Evolutionary conservation across 2,113 vertebrate species (phyloP).

Genomic region (Athene noctua): DNA sequence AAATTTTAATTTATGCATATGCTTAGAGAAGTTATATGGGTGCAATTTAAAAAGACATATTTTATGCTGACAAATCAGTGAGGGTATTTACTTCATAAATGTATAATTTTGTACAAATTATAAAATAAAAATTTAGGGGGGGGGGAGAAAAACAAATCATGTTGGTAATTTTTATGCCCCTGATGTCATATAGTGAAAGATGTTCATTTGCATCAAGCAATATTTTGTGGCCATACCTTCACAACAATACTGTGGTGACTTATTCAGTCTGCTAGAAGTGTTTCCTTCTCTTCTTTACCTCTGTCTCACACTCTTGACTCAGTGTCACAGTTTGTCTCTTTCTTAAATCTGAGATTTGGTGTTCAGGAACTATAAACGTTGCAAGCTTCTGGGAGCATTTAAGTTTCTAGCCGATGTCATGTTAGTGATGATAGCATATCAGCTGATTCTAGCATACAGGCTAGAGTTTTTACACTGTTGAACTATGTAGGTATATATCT

Average conservation of each 20-base stretch:
- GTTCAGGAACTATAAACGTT: background rate
- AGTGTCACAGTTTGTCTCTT: background rate
- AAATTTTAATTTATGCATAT: background rate
- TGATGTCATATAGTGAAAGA: background rate
- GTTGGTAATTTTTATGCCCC: background rate
- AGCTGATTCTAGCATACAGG: background rate
- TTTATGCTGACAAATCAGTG: background rate
- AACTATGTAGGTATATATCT: background rate
- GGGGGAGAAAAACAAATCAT: background rate
- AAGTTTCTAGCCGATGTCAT: background rate
- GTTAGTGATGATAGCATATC: background rate
- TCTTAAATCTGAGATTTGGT: background rate
- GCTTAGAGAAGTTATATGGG: background rate
- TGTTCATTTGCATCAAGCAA: background rate
- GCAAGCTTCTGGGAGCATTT: background rate
- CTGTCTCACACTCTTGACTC: background rate
- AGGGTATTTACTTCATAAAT: background rate
- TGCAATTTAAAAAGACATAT: background rate
- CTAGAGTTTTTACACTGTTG: background rate
- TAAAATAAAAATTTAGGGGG: background rate
- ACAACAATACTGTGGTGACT: background rate
- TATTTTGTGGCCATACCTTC: background rate
- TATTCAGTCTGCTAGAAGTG: background rate
- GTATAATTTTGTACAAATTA: background rate
- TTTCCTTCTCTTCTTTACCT: background rate